Evolutionary conservation across 2,888 invertebrate species (phyloP).

Genomic region (Pammene aurita): DNA sequence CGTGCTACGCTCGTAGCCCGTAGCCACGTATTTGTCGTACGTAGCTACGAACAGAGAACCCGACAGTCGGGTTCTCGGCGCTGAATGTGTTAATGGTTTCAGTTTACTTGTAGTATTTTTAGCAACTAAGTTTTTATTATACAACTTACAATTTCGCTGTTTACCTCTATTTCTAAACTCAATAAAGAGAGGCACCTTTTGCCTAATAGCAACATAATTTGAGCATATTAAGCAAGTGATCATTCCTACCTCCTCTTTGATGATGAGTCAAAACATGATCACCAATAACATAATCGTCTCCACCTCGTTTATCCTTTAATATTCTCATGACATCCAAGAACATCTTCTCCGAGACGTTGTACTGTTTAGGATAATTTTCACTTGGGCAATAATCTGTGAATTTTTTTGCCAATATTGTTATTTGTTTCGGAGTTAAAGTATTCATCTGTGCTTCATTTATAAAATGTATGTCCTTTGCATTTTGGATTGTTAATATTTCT

Average conservation of each 20-base stretch:
- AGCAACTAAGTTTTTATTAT: too few species aligned
- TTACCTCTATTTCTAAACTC: too few species aligned
- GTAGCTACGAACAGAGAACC: too few species aligned
- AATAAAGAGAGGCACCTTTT: too few species aligned
- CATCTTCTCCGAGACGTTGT: constrained; percentile 82
- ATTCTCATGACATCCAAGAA: constrained; percentile 82
- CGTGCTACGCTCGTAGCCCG: too few species aligned
- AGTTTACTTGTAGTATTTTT: too few species aligned
- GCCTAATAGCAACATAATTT: too few species aligned
- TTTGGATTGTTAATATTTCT: constrained; percentile 86
- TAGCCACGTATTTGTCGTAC: too few species aligned
- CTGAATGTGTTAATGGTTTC: too few species aligned
- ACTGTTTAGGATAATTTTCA: constrained; percentile 74
- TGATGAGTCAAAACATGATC: constrained; percentile 88
- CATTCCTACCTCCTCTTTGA: constrained; percentile 80
- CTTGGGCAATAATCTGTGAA: constrained; percentile 84
- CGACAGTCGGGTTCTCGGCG: too few species aligned
- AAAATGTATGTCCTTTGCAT: constrained; percentile 84
- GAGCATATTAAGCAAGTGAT: neutral
- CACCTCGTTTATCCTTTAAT: constrained; percentile 75
- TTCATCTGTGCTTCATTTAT: constrained; percentile 81
- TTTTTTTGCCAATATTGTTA: constrained; percentile 82
- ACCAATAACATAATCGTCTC: constrained; percentile 71
- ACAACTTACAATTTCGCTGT: too few species aligned
- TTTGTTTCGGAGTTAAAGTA: constrained; percentile 73